Evolutionary conservation across 2,113 vertebrate species (phyloP), one percentile per base, ranked within the genome.

Genomic region (Pygoscelis antarcticus): DNA sequence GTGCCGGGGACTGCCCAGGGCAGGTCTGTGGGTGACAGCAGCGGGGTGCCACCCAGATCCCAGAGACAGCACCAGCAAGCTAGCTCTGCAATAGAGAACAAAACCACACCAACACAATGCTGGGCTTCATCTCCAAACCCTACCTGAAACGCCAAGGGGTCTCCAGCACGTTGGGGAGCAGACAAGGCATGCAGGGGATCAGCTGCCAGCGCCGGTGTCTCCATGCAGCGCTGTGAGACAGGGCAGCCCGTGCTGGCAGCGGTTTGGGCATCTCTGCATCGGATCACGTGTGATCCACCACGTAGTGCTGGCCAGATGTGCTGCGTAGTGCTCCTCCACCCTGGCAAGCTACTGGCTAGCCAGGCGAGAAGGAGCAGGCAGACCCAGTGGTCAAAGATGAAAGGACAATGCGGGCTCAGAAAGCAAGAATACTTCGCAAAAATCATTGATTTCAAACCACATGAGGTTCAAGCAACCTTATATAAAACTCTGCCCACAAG

Each of bases 281-380:
- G 1, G 9, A 34, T 51, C 30, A 13, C 1, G 14, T n/a, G 22
- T 29, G 68, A 71, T 12, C 38, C 38, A 44, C 13, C 16, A 2
- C 0, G 1, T 25, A 20, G 26, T 10, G 7, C 5, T 19, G n/a
- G 38, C 68, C 16, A 7, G 40, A 26, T 17, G 11, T 3, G 14
- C 22, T 5, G 51, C 2, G 9, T 7, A 51, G 52, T 2, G 25
- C 42, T 49, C 15, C 61, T 42, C 58, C n/a, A 21, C 27, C 40
- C 15, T 32, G 58, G 58, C 38, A 13, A 30, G 38, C 32, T 23
- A 23, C 82, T 10, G 16, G 38, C 38, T 34, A 42, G 51, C 32
- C 55, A 46, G 32, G 16, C 1, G 3, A 54, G 42, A 47, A 34
- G 11, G 19, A n/a, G n/a, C 16, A 38, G n/a, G 16, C 25, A 29